Conservation (phyloP, 35 echinoderm and acorn worm genomes). For the Ptychodera flava region DNA sequence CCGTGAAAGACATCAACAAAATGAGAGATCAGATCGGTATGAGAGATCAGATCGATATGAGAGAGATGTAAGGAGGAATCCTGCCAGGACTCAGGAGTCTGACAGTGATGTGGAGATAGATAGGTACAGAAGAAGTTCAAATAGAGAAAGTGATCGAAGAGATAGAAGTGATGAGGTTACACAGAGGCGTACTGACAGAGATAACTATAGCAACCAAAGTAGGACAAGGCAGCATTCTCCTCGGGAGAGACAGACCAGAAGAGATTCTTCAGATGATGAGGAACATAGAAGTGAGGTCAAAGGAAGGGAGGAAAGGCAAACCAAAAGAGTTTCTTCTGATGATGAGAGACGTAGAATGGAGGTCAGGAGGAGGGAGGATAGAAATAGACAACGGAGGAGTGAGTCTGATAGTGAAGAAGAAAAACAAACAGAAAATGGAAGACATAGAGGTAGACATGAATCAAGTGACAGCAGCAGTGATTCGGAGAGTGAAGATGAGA, state of each 20-base stretch:
- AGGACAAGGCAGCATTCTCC: neutral
- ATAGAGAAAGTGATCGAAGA: neutral
- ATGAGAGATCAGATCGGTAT: no score
- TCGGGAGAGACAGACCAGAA: neutral
- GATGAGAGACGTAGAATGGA: neutral
- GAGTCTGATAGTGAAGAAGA: no score
- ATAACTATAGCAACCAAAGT: neutral
- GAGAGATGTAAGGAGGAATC: no score
- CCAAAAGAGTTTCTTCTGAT: neutral
- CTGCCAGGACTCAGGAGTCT: no score
- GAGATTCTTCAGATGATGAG: neutral
- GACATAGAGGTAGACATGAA: neutral
- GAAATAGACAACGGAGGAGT: neutral
- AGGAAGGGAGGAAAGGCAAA: neutral
- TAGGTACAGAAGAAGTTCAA: no score
- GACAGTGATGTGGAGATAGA: no score
- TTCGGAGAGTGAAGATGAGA: no score
- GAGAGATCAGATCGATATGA: no score
- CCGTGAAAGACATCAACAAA: no score
- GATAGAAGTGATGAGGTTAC: neutral
- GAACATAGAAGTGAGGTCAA: neutral
- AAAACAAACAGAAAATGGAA: neutral
- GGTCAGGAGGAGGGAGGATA: neutral
- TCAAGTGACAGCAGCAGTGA: neutral
- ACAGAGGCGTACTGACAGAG: neutral